Conservation (phyloP, 2,888 invertebrate species). For the Chrysolina haemoptera region DNA sequence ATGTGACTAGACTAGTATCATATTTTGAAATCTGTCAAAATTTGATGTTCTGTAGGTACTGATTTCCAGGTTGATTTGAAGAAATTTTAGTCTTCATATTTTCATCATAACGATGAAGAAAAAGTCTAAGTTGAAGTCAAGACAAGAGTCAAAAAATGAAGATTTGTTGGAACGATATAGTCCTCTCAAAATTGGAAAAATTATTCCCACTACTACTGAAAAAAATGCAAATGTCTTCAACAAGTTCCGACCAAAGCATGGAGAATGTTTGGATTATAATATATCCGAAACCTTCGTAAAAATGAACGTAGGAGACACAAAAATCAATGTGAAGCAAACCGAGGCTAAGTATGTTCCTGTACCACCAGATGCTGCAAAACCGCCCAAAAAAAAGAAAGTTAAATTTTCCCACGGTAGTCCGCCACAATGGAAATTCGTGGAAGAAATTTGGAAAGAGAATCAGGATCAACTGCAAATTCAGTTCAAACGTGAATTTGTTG, state of each 20-base stretch:
- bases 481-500: slow-evolving; percentile 40
- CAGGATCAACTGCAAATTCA: slow-evolving; percentile 48
- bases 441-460: slow-evolving; percentile 57
- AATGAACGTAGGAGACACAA: slow-evolving; percentile 53
- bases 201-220: slow-evolving; percentile 50
- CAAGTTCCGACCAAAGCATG: slow-evolving; percentile 50
- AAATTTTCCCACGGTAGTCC: slow-evolving; percentile 50
- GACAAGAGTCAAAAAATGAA: background rate
- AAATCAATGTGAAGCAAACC: slow-evolving; percentile 57
- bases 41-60: background rate
- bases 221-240: slow-evolving; percentile 50
- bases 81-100: background rate
- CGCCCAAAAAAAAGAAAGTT: slow-evolving; percentile 37
- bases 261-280: slow-evolving; percentile 57
- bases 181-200: slow-evolving; percentile 52
- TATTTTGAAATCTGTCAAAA: slow-evolving; percentile 23
- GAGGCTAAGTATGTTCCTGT: slow-evolving; percentile 55
- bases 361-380: slow-evolving; percentile 50
- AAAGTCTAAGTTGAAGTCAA: slow-evolving; percentile 10
- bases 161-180: slow-evolving; percentile 48
- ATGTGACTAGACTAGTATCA: background rate
- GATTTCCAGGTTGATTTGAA: slow-evolving; percentile 6
- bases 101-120: slow-evolving; percentile 16
- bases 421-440: slow-evolving; percentile 60
- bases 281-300: slow-evolving; percentile 59